Evolutionary conservation across 2,113 vertebrate genomes (phyloP).

Genomic region (Argyrosomus japonicus): DNA sequence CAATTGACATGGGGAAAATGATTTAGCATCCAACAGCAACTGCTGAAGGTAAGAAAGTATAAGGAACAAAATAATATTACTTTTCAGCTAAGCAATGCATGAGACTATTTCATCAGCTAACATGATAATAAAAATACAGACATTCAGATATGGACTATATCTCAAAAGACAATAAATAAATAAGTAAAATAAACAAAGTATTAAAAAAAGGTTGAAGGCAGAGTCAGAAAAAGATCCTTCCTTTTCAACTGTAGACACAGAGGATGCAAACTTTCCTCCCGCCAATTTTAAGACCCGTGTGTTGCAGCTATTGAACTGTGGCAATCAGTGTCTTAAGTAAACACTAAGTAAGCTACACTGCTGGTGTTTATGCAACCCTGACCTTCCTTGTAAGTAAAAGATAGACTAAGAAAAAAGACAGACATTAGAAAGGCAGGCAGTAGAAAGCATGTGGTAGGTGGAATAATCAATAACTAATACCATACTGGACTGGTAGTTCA

Average conservation of each 20-base stretch:
- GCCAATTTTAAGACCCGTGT: constrained; percentile 30
- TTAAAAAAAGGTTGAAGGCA: neutral
- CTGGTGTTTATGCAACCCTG: constrained; percentile 48
- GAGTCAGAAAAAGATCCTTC: constrained; percentile 31
- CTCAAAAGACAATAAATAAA: neutral
- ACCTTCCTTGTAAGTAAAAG: constrained; percentile 45
- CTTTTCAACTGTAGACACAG: constrained; percentile 8
- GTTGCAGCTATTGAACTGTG: constrained; percentile 57
- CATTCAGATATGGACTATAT: neutral
- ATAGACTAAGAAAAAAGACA: constrained; percentile 11
- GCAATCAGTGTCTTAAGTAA: constrained; percentile 65
- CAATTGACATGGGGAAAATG: no score
- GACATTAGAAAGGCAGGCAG: constrained; percentile 11
- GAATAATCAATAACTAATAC: constrained; percentile 49
- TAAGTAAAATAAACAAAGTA: neutral
- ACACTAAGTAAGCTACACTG: constrained; percentile 38
- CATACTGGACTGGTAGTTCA: neutral
- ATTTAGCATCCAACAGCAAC: neutral
- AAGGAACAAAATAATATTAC: neutral
- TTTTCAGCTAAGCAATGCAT: neutral
- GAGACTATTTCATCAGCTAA: neutral
- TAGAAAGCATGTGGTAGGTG: constrained; percentile 30
- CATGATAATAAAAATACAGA: neutral
- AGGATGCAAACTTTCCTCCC: constrained; percentile 5
- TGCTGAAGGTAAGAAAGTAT: neutral